Evolutionary conservation across 1,140 invertebrate genomes (phyloP), one percentile per base, ranked within the genome.

Genomic region (Belonocnema kinseyi): DNA sequence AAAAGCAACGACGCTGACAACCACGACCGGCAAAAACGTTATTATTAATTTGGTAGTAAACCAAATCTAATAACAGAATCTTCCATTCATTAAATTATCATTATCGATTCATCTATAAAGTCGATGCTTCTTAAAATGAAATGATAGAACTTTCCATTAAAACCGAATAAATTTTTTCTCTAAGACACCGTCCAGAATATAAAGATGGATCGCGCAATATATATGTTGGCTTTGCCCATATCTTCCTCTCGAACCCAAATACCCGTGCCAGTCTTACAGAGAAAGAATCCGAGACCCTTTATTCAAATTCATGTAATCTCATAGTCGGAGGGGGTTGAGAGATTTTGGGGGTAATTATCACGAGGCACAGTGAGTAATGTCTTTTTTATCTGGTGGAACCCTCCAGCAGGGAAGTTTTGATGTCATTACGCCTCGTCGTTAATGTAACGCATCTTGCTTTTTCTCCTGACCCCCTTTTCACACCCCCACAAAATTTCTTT

Each of bases 381-480:
- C 81, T 81, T 81, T 85, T 85, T 83, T 85, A 84, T 84, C 83
- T 61, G 76, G 70, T 73, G 72, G 70, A 80, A 66, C 76, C 77
- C 82, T 78, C 56, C 54, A 72, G 54, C 53, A 66, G 40, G 40
- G 26, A 66, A 66, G 61, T 66, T 66, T 33, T 66, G 53, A 74
- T 72, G 75, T 81, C 83, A 82, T 84, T 84, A 82, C 76, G 76
- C 77, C 75, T 61, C 71, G 76, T 78, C 80, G 80, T 82, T 85
- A 85, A 85, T 85, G 84, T 83, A 85, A 83, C 82, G 84, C 84
- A 82, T 83, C 82, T 83, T 83, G 84, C 82, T 72, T 79, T 75
- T 75, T 72, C 79, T 83, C 78, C 79, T 76, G 72, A 77, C 78
- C 77, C 66, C 79, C 52, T 74, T 71, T 76, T 77, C 80, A 40